These are phyloP conservation scores for Melinaea marsaeus DNA, from an alignment of 2,888 invertebrate species.

Conservation along the genomic window DNA sequence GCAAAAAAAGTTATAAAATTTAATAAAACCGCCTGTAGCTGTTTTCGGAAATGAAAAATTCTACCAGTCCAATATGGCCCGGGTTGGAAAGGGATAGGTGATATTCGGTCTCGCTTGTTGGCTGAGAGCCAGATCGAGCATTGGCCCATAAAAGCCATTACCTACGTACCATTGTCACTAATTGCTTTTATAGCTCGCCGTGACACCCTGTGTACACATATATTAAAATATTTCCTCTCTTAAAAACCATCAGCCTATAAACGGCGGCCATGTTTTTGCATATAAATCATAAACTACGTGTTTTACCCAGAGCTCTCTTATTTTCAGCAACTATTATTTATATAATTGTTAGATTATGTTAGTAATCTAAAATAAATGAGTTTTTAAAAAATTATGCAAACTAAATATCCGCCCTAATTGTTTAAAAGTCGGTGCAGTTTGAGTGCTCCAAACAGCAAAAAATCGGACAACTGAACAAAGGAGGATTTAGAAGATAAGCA, in stretches of 20 bases:
- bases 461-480: constrained; percentile 18
- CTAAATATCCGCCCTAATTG: constrained; percentile 14
- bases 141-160: constrained; percentile 47
- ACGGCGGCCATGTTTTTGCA: constrained; percentile 17
- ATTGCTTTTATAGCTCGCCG: constrained; percentile 56
- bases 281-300: constrained; percentile 22
- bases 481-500: constrained; percentile 17
- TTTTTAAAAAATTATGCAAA: constrained; percentile 9
- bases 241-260: constrained; percentile 21
- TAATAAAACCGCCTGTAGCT: constrained; percentile 38
- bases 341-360: not conserved
- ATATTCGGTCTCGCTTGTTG: constrained; percentile 44
- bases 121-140: constrained; percentile 38
- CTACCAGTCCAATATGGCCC: constrained; percentile 35
- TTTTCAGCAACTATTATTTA: not conserved
- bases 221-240: constrained; percentile 37
- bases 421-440: constrained; percentile 14
- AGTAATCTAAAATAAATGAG: not conserved
- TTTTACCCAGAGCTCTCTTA: not conserved
- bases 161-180: constrained; percentile 59
- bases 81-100: constrained; percentile 1
- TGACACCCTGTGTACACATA: constrained; percentile 42
- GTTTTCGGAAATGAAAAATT: constrained; percentile 47
- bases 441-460: constrained; percentile 15
- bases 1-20: constrained; percentile 34